A percentile compares a stretch with the other conserved stretches of the same genome.
phyloP scores from a whole-genome alignment of 2,888 invertebrate species.

The Therioaphis trifolii region DNA sequence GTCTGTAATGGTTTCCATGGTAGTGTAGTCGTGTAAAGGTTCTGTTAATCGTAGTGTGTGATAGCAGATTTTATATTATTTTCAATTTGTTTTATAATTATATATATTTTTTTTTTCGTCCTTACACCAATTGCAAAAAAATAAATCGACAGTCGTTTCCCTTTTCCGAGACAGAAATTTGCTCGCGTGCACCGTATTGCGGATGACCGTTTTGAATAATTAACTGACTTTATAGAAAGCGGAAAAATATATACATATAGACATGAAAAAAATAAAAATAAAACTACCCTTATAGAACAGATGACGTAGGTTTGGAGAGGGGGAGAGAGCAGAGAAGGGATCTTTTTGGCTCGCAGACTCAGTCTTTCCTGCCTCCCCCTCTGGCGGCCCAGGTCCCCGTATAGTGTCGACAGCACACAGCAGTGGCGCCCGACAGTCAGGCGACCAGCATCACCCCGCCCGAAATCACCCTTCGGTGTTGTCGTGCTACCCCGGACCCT shows the following conservation, averaged over 20 bases:
- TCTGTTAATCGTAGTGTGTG: neutral
- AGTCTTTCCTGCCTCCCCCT: neutral
- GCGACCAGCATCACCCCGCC: conserved; percentile 44
- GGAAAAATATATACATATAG: conserved; percentile 25
- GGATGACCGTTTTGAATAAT: conserved; percentile 58
- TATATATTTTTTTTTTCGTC: neutral
- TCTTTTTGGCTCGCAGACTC: conserved; percentile 54
- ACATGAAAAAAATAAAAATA: neutral
- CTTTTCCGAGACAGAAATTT: conserved; percentile 33
- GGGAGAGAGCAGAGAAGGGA: neutral
- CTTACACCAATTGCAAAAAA: conserved; percentile 1
- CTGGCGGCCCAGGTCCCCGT: neutral
- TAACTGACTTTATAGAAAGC: conserved; percentile 42
- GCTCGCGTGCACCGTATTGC: conserved; percentile 26
- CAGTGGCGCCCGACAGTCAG: conserved; percentile 62
- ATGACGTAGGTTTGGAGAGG: neutral
- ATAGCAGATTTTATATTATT: too few species aligned
- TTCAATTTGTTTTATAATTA: neutral
- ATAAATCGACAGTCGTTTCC: conserved; percentile 41
- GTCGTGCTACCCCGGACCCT: neutral
- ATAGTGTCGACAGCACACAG: conserved; percentile 31
- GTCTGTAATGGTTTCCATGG: too few species aligned
- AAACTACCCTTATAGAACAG: conserved; percentile 44
- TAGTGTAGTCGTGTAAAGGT: neutral
- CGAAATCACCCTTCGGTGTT: neutral